Evolutionary conservation across 2,888 invertebrate genomes (phyloP), one percentile per base, ranked within the genome.

Genomic region (Arge pagana): DNA sequence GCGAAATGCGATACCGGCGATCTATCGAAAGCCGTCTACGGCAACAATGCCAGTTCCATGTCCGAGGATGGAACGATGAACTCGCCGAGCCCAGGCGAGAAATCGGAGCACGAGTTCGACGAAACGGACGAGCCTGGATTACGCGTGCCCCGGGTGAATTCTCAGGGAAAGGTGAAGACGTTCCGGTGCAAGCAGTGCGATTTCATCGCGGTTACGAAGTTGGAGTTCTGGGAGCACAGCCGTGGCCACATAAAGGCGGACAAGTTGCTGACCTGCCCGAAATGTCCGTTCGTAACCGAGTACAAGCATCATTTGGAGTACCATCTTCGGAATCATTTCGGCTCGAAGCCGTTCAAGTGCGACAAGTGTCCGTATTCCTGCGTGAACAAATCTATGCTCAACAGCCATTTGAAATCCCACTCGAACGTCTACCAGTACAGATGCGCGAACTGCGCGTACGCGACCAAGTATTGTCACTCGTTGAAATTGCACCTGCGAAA

Each of bases 321-420:
- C 69, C 99, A 97, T 74, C 83, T 96, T 73, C 83, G 94, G 35
- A 97, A 97, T 74, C 99, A 99, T 77, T 84, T 88, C 65, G 95
- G 96, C 30, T 89, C 90, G 1, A 99, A 99, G 72, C 98, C 98
- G 1, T 97, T 92, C 81, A 90, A 91, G 73, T 98, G 97, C 77
- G 83, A 84, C 57, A 87, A 93, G 70, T 98, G 97, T 74, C 82
- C 84, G 13, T 95, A 95, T 69, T 84, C 87, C 0, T 97, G 96
- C 72, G 96, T 96, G n/a, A 97, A 96, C 79, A 96, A 96, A 75
- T 97, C 97, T 0, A 99, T 99, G 99, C 81, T 99, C 50, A 98
- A 96, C 78, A 96, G 96, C 0, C 99, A 99, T 74, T 84, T 96
- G 71, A 99, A 99, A 73, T 95, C 94, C 0, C 99, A 99, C 77